Percentiles rank a stretch among this genome's conserved stretches.
These are phyloP conservation scores for Macquaria australasica DNA, from an alignment of 2,113 vertebrate genomes.

Conservation along the genomic window DNA sequence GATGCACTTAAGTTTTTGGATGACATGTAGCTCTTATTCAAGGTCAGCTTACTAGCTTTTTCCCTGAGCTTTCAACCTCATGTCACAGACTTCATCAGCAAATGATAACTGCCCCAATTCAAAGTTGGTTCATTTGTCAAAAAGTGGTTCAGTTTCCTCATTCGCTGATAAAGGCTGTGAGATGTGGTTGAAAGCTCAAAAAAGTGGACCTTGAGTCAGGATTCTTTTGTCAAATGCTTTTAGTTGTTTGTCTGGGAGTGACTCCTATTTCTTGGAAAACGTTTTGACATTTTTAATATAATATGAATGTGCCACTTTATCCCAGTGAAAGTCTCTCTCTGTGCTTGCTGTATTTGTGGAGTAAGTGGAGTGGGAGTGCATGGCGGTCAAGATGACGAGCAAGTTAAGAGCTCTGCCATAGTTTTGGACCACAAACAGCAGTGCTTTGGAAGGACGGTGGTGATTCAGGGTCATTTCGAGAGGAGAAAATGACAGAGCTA, in stretches of 20 bases:
- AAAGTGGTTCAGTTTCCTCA: neutral
- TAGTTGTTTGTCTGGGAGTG: neutral
- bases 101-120: neutral
- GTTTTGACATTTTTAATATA: too few species aligned
- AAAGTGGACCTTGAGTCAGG: neutral
- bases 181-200: too few species aligned
- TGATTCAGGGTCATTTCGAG: slow-evolving; percentile 9
- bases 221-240: neutral
- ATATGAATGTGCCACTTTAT: neutral
- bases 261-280: neutral
- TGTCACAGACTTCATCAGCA: neutral
- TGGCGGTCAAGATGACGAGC: slow-evolving; percentile 35
- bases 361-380: slow-evolving; percentile 2
- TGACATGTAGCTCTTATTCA: too few species aligned
- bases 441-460: slow-evolving; percentile 2
- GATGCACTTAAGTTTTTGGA: too few species aligned
- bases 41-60: too few species aligned
- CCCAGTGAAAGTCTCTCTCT: neutral
- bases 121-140: neutral
- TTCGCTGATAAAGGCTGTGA: neutral
- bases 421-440: slow-evolving; percentile 29
- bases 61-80: too few species aligned
- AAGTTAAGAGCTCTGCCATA: slow-evolving; percentile 12
- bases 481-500: slow-evolving; percentile 33
- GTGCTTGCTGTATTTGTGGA: slow-evolving; percentile 16